Conservation (phyloP, 2,113 vertebrate genomes). For the Syngnathus floridae region DNA sequence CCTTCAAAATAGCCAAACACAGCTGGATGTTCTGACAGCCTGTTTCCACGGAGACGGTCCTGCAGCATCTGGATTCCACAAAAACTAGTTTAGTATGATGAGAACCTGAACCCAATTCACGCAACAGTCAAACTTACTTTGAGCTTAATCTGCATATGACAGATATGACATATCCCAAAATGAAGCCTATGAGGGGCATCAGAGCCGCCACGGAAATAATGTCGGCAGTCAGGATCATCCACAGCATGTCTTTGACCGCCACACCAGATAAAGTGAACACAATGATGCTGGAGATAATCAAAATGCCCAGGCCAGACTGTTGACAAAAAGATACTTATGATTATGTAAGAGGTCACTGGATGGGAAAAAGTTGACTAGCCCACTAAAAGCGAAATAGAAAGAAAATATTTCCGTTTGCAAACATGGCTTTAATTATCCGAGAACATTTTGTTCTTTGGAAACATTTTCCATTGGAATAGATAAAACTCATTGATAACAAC, state of each 20-base stretch:
- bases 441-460: neutral
- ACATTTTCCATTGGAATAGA: neutral
- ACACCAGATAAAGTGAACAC: conserved; percentile 51
- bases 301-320: conserved; percentile 67
- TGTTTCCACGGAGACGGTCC: conserved; percentile 77
- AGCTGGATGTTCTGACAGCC: conserved; percentile 83
- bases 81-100: neutral
- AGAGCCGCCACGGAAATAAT: conserved; percentile 68
- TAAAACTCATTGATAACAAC: neutral
- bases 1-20: conserved; percentile 74
- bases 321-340: neutral
- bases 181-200: conserved; percentile 77
- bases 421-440: conserved; percentile 1
- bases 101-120: no score
- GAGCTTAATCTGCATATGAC: conserved; percentile 63
- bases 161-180: conserved; percentile 73
- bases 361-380: no score
- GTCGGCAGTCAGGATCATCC: conserved; percentile 62
- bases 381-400: neutral
- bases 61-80: conserved; percentile 60
- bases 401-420: neutral
- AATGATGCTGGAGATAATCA: conserved; percentile 52
- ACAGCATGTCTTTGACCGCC: conserved; percentile 54
- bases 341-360: no score
- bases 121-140: conserved; percentile 50